Evolutionary conservation across 1,140 invertebrate species (phyloP), one percentile per base, ranked within the genome.

Genomic region (Platyscapa corneri): DNA sequence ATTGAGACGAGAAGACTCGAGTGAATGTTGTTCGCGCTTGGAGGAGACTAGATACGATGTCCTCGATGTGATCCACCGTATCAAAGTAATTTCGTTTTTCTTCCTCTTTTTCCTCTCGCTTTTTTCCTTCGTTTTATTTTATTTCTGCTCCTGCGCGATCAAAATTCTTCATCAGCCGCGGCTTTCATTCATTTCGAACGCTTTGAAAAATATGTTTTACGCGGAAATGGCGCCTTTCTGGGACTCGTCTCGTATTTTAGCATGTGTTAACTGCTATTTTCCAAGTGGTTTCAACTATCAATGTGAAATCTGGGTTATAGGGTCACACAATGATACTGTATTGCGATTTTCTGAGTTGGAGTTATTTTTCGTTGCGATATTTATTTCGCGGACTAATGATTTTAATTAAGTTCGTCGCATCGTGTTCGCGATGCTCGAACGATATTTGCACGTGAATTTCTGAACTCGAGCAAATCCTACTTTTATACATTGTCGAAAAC

Each of bases 1-100:
- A 30, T 49, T 16, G 72, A 42, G 32, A 81, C 46, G 65, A 67
- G 53, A 80, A 84, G 78, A 85, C 81, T 84, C 53, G 80, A 86
- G 80, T 34, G 85, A 76, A 84, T 76, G 34, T 53, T 53, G 42
- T 53, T 53, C 74, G 46, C n/a, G 3, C 39, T 20, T n/a, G 8
- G 37, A 46, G 37, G 74, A 53, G 7, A n/a, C 30, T 20, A 53
- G 46, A 53, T 53, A 32, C 46, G 74, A 18, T n/a, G 65, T n/a
- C 14, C 65, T 67, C 65, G 27, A 34, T 67, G 65, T 3, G 65
- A 67, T 67, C 65, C 30, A 1, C 65, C 27, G n/a, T 34, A 32
- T 34, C 30, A 0, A 18, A 67, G 65, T 67, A 67, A 67, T 34
- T 67, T 67, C 10, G n/a, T 67, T 34, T 34, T 5, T 67, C 1